phyloP scores from a whole-genome alignment of 1,140 invertebrate species.

The Papilio machaon region DNA sequence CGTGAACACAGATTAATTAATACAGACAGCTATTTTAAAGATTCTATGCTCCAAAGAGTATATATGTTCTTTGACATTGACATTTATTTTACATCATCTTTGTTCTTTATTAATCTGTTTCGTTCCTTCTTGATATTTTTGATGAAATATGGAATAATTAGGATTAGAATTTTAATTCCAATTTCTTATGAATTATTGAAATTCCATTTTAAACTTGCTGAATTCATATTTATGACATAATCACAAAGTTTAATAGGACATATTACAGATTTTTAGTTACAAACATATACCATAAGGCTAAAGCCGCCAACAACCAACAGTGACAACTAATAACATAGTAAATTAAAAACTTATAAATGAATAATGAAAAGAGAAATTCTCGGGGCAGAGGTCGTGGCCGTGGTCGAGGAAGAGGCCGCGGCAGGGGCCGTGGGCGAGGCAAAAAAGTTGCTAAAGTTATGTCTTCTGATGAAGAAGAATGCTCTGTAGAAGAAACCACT shows the following conservation, averaged over 20 bases:
- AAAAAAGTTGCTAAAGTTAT: conserved; percentile 89
- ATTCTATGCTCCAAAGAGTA: no score
- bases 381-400: conserved; percentile 84
- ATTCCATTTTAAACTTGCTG: neutral
- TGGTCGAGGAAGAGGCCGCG: conserved; percentile 86
- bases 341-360: conserved; percentile 59
- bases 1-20: no score
- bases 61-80: no score
- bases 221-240: neutral
- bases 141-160: neutral
- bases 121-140: neutral
- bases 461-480: conserved; percentile 88
- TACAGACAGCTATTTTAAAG: no score
- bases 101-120: neutral
- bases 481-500: conserved; percentile 82
- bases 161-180: neutral
- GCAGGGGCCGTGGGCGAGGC: conserved; percentile 85
- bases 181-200: neutral
- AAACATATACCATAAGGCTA: conserved; percentile 30
- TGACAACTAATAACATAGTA: conserved; percentile 39
- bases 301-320: conserved; percentile 41
- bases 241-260: neutral
- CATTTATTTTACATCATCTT: no score
- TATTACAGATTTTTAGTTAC: neutral
- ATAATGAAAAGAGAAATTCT: conserved; percentile 80